Evolutionary conservation across 2,888 invertebrate genomes (phyloP).

Genomic region (Anorthoa munda): DNA sequence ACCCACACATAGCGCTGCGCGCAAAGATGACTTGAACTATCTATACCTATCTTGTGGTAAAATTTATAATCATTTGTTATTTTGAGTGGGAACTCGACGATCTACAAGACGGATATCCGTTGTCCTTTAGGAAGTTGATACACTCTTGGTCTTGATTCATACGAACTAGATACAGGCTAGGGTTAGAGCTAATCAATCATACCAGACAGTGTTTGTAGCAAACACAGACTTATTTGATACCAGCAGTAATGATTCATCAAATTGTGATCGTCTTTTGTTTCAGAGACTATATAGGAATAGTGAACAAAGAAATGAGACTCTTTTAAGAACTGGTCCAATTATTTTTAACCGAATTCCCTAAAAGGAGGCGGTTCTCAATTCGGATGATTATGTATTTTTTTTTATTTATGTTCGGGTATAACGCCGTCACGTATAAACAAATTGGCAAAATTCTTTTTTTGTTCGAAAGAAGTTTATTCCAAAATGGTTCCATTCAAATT

Average conservation of each 20-base stretch:
- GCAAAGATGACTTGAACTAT: no score
- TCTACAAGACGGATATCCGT: neutral
- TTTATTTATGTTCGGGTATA: no score
- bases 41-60: no score
- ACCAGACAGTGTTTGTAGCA: constrained; percentile 28
- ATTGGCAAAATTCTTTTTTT: no score
- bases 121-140: constrained; percentile 29
- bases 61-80: no score
- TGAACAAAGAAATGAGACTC: neutral
- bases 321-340: neutral
- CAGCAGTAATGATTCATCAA: constrained; percentile 36
- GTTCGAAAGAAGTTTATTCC: no score
- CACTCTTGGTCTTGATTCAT: constrained; percentile 7
- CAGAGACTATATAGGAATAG: neutral
- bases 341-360: no score
- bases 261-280: constrained; percentile 1
- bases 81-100: neutral
- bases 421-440: no score
- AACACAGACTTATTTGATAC: constrained; percentile 45
- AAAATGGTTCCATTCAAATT: no score
- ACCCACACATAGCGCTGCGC: no score
- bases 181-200: constrained; percentile 47
- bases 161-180: constrained; percentile 13
- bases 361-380: neutral
- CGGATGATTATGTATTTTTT: no score